Conservation (phyloP, 2,797 vertebrate genomes). For the Xerus rutilus region DNA sequence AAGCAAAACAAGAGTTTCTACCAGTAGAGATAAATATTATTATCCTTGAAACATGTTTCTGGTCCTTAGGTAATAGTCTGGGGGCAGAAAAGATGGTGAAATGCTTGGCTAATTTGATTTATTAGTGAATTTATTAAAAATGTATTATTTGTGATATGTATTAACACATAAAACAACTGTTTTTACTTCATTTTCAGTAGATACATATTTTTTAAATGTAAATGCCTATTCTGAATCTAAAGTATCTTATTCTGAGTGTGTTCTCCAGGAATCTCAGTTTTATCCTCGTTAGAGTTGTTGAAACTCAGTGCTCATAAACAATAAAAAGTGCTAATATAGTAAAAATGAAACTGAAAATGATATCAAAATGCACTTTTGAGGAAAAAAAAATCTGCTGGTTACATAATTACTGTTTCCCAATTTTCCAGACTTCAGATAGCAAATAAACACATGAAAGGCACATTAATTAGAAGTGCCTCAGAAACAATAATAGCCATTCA, state of each 20-base stretch:
- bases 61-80: background rate
- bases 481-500: background rate
- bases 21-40: background rate
- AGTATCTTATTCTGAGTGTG: background rate
- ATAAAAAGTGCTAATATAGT: background rate
- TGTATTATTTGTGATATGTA: background rate
- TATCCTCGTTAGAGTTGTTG: background rate
- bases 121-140: constrained; percentile 27
- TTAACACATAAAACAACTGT: background rate
- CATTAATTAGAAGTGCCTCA: background rate
- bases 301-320: background rate
- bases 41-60: background rate
- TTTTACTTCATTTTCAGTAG: background rate
- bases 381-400: background rate
- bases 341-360: background rate
- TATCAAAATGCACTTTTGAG: background rate
- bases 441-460: background rate
- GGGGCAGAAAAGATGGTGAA: background rate
- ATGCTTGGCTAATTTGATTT: background rate
- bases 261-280: background rate
- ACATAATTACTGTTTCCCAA: background rate
- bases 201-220: constrained; percentile 7
- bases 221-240: background rate
- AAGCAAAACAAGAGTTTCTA: background rate
- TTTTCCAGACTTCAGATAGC: background rate